Conservation (phyloP, 2,797 vertebrate genomes). For the Huso huso region DNA sequence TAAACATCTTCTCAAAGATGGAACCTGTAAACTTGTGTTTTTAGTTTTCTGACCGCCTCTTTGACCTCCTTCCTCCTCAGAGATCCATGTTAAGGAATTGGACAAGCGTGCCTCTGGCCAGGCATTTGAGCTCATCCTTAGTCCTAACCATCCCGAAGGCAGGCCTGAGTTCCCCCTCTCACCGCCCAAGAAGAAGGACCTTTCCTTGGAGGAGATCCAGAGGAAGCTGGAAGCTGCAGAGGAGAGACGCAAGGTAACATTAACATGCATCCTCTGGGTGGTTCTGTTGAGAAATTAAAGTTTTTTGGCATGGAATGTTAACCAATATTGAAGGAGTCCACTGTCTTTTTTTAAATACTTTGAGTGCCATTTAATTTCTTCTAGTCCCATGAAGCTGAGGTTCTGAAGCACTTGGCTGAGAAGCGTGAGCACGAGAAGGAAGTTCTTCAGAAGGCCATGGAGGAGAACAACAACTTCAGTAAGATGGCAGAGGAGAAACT, state of each 20-base stretch:
- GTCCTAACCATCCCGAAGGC: constrained; percentile 69
- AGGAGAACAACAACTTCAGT: constrained; percentile 85
- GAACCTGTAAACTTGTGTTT: neutral
- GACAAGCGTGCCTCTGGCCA: constrained; percentile 88
- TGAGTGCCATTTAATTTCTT: neutral
- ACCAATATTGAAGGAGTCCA: no score
- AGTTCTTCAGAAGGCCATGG: constrained; percentile 83
- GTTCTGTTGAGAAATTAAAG: no score
- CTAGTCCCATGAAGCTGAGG: constrained; percentile 79
- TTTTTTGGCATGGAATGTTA: no score
- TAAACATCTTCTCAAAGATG: neutral
- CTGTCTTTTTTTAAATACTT: no score
- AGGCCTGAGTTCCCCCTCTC: constrained; percentile 77
- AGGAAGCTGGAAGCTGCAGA: constrained; percentile 88
- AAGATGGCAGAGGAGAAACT: constrained; percentile 88
- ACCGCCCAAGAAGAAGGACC: constrained; percentile 82
- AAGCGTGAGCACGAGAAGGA: constrained; percentile 88
- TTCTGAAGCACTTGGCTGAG: constrained; percentile 84
- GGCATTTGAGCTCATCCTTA: constrained; percentile 90
- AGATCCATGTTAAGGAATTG: constrained; percentile 88
- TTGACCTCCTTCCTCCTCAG: constrained; percentile 40
- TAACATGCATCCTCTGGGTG: neutral
- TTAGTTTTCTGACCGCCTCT: neutral
- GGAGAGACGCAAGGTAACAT: constrained; percentile 82
- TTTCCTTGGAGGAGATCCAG: constrained; percentile 88